A percentile compares a stretch with the other conserved stretches of the same genome.
These are phyloP conservation scores for Automeris io DNA, from an alignment of 2,888 invertebrate genomes.

Conservation along the genomic window DNA sequence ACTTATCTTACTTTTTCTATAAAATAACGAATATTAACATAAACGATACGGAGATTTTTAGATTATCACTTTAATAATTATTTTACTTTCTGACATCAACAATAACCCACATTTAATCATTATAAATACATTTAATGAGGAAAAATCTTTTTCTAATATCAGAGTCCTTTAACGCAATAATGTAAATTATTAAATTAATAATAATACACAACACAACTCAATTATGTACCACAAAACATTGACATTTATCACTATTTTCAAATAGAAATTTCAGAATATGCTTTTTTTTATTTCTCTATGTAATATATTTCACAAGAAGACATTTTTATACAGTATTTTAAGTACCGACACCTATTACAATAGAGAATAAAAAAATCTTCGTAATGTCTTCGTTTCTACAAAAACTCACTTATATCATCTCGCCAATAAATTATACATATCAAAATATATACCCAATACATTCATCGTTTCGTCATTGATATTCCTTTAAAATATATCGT, in stretches of 20 bases:
- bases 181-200: not conserved
- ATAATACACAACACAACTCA: slow-evolving; percentile 1
- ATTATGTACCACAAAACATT: slow-evolving; percentile 49
- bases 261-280: slow-evolving; percentile 45
- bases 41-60: not conserved
- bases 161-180: too few relatives aligned
- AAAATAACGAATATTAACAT: not conserved
- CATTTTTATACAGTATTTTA: slow-evolving; percentile 47
- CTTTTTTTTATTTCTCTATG: slow-evolving; percentile 48
- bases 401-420: slow-evolving; percentile 35
- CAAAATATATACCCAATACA: slow-evolving; percentile 70
- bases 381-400: slow-evolving; percentile 37
- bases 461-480: slow-evolving; percentile 48
- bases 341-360: slow-evolving; percentile 60
- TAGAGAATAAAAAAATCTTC: slow-evolving; percentile 32
- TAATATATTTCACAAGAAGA: slow-evolving; percentile 36
- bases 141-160: not conserved
- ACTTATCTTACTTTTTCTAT: not conserved
- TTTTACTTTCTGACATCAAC: not conserved
- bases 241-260: slow-evolving; percentile 52
- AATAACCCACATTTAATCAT: not conserved
- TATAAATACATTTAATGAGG: not conserved
- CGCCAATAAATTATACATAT: slow-evolving; percentile 65
- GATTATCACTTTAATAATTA: slow-evolving; percentile 1
- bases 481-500: slow-evolving; percentile 47